Evolutionary conservation across 2,888 invertebrate genomes (phyloP).

Genomic region (Pandemis heparana): DNA sequence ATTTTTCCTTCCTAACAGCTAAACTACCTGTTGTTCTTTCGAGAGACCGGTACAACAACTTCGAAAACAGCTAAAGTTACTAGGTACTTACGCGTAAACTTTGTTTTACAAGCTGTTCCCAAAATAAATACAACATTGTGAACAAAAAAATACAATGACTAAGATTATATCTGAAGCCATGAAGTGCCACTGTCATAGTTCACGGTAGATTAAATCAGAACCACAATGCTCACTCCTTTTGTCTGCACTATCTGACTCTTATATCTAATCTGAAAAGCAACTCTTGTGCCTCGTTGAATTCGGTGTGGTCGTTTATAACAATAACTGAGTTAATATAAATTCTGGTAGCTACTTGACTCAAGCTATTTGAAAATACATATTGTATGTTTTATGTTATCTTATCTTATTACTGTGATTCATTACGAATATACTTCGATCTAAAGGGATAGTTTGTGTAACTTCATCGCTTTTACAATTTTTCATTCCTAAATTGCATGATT

Average conservation of each 20-base stretch:
- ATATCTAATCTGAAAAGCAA: neutral
- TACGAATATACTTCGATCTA: too few species aligned
- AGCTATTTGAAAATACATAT: neutral
- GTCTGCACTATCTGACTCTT: constrained; percentile 12
- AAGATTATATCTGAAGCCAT: neutral
- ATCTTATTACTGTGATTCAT: too few species aligned
- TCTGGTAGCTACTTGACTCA: neutral
- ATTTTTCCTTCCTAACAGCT: too few species aligned
- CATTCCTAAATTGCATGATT: too few species aligned
- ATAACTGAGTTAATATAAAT: neutral
- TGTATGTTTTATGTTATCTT: too few species aligned
- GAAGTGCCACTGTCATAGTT: neutral
- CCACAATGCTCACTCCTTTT: neutral
- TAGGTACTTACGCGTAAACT: too few species aligned
- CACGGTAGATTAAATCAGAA: neutral
- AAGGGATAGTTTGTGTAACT: too few species aligned
- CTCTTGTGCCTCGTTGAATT: neutral
- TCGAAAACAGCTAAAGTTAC: too few species aligned
- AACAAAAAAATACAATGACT: neutral
- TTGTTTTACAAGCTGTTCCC: too few species aligned
- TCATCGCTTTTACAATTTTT: too few species aligned
- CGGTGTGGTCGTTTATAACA: neutral
- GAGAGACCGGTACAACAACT: too few species aligned
- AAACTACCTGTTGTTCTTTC: too few species aligned
- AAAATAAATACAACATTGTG: neutral